phyloP scores from a whole-genome alignment of 2,113 vertebrate genomes.

The Psilopsiagon aymara region DNA sequence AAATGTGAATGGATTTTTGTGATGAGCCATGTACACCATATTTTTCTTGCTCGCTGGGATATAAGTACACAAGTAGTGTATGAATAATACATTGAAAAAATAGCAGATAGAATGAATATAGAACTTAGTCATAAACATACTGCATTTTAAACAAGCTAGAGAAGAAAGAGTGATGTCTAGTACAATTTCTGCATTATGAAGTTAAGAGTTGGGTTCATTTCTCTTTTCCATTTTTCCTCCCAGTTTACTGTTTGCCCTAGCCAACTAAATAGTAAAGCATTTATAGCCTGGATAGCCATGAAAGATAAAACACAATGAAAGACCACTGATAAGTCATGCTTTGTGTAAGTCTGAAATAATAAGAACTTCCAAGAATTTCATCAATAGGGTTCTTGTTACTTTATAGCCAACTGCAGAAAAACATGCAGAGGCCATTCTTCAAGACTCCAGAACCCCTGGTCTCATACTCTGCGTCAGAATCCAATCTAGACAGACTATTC shows the following conservation, averaged over 20 bases:
- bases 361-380: neutral
- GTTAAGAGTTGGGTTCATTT: neutral
- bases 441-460: neutral
- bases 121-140: neutral
- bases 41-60: neutral
- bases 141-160: neutral
- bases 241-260: constrained; percentile 13
- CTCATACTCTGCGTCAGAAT: neutral
- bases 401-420: neutral
- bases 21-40: neutral
- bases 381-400: neutral
- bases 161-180: neutral
- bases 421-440: neutral
- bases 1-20: neutral
- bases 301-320: neutral
- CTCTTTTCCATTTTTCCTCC: neutral
- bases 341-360: neutral
- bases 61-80: neutral
- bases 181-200: neutral
- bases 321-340: neutral
- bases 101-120: neutral
- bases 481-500: neutral
- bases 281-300: neutral
- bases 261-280: neutral
- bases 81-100: neutral